These are phyloP conservation scores for Heliconius hewitsoni DNA, from an alignment of 1,140 invertebrate species.

Conservation along the genomic window DNA sequence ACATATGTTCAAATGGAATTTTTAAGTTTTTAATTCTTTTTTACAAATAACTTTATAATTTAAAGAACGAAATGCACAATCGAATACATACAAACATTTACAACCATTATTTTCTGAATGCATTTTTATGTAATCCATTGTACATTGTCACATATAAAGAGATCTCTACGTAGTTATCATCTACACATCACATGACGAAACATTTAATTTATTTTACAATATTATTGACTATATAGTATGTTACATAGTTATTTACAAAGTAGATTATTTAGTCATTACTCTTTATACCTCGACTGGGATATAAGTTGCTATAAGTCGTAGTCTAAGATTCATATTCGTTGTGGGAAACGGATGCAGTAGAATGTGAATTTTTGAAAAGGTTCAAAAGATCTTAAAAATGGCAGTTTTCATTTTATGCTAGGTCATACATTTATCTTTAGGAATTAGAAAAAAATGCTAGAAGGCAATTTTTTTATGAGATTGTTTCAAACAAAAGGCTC, in stretches of 20 bases:
- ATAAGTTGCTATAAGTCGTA: conserved; percentile 1
- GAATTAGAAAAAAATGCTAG: no score
- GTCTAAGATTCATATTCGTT: conserved; percentile 3
- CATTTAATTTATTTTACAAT: conserved; percentile 41
- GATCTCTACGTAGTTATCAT: conserved; percentile 9
- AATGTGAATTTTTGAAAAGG: neutral
- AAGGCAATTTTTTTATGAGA: no score
- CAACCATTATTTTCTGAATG: neutral
- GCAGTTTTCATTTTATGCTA: neutral
- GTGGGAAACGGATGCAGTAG: neutral
- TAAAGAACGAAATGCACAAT: neutral
- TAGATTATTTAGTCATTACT: neutral
- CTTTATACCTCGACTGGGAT: conserved; percentile 6
- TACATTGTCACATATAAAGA: neutral
- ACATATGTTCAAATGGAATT: neutral
- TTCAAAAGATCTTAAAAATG: neutral
- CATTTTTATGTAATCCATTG: neutral
- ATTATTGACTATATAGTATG: conserved; percentile 27
- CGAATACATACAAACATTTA: neutral
- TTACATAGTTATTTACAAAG: conserved; percentile 46
- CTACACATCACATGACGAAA: conserved; percentile 62
- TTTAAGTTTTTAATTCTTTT: neutral
- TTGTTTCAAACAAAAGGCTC: no score
- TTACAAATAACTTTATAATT: neutral
- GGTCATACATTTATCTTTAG: no score